A percentile compares a stretch with the other conserved stretches of the same genome.
These are phyloP conservation scores for Phaenicophaeus curvirostris DNA, from an alignment of 2,797 vertebrate genomes.

Conservation along the genomic window DNA sequence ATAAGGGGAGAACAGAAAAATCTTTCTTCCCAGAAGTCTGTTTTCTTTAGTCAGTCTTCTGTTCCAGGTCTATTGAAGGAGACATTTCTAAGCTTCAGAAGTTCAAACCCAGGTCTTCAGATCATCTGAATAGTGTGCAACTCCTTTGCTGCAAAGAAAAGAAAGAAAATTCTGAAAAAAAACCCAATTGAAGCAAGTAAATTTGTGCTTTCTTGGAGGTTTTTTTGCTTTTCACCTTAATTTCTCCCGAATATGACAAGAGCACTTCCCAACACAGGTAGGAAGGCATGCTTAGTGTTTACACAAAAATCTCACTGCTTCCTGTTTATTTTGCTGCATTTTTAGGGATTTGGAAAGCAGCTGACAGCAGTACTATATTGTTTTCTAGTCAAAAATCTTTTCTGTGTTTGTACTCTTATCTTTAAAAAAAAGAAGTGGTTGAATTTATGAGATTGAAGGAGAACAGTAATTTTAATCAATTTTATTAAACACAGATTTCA, in stretches of 20 bases:
- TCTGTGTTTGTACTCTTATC: not conserved
- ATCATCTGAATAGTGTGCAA: not conserved
- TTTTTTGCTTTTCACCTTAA: not conserved
- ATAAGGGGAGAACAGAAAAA: not conserved
- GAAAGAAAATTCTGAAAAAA: not conserved
- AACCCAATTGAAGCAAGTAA: not conserved
- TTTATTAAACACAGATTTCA: slow-evolving; percentile 28
- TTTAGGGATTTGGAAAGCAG: not conserved
- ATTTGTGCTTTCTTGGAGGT: not conserved
- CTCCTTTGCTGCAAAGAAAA: not conserved
- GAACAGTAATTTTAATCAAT: not conserved
- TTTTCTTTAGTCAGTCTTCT: not conserved
- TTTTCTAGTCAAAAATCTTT: not conserved
- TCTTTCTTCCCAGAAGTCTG: not conserved
- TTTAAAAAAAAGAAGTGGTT: not conserved
- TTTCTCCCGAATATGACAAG: not conserved
- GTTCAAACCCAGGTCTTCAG: not conserved
- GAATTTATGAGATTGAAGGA: not conserved
- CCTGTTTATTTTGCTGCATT: not conserved
- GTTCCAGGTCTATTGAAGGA: not conserved
- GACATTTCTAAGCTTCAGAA: not conserved
- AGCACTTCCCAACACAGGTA: accelerated
- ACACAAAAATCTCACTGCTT: not conserved
- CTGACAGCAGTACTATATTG: not conserved
- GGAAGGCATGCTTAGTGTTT: not conserved